Evolutionary conservation across 2,113 vertebrate genomes (phyloP).

Genomic region (Syrmaticus mikado): DNA sequence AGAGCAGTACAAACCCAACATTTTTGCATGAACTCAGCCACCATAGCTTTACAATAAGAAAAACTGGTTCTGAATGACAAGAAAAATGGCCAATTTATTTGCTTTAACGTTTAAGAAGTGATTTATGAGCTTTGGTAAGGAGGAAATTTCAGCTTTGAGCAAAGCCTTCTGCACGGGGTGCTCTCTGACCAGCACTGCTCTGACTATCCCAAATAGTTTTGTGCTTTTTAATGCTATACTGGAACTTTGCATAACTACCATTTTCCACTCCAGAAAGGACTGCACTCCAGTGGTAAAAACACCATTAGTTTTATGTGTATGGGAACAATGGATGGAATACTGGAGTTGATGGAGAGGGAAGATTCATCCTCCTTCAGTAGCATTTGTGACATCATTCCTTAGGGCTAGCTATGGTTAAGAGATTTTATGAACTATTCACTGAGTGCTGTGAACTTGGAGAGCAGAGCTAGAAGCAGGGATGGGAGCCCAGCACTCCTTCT

Average conservation of each 20-base stretch:
- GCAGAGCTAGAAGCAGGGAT: background rate
- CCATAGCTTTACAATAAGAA: background rate
- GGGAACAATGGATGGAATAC: background rate
- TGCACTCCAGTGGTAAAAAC: background rate
- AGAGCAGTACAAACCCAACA: background rate
- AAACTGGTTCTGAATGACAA: background rate
- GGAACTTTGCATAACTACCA: background rate
- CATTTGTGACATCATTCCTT: background rate
- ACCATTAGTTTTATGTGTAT: background rate
- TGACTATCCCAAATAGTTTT: background rate
- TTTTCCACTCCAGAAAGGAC: background rate
- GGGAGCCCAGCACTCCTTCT: background rate
- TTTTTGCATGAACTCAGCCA: background rate
- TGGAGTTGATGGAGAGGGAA: background rate
- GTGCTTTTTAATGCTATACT: background rate
- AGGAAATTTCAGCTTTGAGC: conserved; percentile 67
- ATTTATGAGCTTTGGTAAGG: conserved; percentile 68
- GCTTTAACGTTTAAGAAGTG: conserved; percentile 70
- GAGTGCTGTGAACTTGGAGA: background rate
- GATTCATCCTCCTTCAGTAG: background rate
- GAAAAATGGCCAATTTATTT: conserved; percentile 64
- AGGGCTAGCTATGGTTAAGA: background rate
- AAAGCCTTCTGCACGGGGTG: conserved; percentile 6
- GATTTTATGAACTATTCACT: background rate
- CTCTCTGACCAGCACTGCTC: conserved; percentile 16